Evolutionary conservation across 2,113 vertebrate genomes (phyloP).

Genomic region (Phocoena phocoena): DNA sequence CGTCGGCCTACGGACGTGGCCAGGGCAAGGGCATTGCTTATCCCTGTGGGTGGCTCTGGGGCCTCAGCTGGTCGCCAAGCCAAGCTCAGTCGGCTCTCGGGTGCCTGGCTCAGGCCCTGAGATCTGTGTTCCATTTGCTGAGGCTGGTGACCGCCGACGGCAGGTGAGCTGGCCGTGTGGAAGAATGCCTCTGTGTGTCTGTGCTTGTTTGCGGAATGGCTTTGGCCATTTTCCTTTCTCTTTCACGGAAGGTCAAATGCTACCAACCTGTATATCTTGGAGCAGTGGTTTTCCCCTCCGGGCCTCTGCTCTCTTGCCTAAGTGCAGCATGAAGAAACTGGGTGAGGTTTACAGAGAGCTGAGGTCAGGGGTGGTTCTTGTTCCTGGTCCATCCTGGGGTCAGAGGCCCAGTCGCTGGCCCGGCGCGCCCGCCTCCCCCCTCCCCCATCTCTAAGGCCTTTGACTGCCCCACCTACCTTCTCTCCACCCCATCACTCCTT

Average conservation of each 20-base stretch:
- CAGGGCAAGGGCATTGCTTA: background rate
- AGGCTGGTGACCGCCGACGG: accelerated
- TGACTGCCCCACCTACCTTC: background rate
- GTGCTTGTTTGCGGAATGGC: background rate
- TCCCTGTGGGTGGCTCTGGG: no score
- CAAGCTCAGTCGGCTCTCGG: accelerated
- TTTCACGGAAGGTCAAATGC: background rate
- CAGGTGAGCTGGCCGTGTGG: background rate
- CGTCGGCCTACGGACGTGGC: background rate
- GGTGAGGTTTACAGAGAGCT: background rate
- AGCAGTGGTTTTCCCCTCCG: background rate
- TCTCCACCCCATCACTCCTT: background rate
- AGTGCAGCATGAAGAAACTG: background rate
- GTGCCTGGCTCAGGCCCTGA: background rate
- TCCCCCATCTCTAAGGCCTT: background rate
- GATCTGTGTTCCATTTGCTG: background rate
- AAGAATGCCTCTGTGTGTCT: background rate
- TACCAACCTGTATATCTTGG: background rate
- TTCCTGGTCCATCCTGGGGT: background rate
- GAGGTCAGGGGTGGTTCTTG: background rate
- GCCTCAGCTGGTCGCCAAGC: background rate
- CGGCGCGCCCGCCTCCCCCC: accelerated
- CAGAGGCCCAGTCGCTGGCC: background rate
- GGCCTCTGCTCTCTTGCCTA: background rate
- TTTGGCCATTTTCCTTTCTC: background rate